Conservation (phyloP, 2,113 vertebrate species). For the Noctilio leporinus region DNA sequence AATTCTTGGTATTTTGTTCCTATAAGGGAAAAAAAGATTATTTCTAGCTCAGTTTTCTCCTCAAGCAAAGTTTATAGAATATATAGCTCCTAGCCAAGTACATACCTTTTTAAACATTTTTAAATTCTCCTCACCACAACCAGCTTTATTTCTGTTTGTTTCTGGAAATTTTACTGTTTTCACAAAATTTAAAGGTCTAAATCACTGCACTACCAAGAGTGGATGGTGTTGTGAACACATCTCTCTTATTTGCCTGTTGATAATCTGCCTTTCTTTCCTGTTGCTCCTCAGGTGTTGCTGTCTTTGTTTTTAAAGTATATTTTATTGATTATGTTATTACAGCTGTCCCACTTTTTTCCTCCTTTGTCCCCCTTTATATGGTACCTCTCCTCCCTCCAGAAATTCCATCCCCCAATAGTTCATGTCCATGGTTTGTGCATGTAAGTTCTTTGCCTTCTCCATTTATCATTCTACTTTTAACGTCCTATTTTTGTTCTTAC, state of each 20-base stretch:
- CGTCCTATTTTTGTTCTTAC: no score
- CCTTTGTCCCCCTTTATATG: no score
- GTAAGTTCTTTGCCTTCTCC: no score
- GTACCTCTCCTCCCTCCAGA: no score
- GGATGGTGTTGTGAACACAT: not conserved
- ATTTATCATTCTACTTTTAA: no score
- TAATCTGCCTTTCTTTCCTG: not conserved
- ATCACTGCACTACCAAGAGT: not conserved
- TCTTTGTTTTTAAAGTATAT: no score
- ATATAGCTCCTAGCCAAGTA: not conserved
- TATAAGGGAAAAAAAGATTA: not conserved
- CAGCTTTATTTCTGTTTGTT: not conserved
- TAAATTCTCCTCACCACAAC: not conserved
- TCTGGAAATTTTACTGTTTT: not conserved
- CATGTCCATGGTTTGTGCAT: no score
- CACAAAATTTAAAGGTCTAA: not conserved
- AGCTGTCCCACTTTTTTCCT: no score
- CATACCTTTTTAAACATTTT: not conserved
- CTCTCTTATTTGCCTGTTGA: not conserved
- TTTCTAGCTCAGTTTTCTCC: not conserved
- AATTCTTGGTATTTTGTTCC: constrained; percentile 32
- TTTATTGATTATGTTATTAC: no score
- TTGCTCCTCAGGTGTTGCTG: no score
- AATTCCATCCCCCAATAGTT: no score
- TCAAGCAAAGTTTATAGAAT: not conserved